Base-by-base conservation (phyloP, 2,797 vertebrate species). In the Rachycentron canadum region DNA sequence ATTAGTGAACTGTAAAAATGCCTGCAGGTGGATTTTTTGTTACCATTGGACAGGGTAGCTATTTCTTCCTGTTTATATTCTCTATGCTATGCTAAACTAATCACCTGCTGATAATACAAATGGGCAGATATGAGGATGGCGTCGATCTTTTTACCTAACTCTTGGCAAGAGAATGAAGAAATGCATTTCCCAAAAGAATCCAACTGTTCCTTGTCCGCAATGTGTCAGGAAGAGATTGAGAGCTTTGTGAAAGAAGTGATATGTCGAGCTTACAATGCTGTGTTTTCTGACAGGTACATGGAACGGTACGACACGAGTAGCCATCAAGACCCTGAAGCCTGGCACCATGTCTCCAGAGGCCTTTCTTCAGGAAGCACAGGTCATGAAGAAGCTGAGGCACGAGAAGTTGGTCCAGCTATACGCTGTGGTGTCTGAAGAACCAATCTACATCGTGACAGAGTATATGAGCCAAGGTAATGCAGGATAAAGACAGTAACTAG, bases 291-390 rank as follows among this genome's bases (percentile, higher is more conserved):
- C 89, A 99, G 98, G 98, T 23, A 99, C 96, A 2, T 99, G 98
- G 98, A 99, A 99, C 0, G 97, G 97, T 63, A 98, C 97, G 16
- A 99, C 98, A 2, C 95, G 95, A 21, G 98, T 99, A 65, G 98
- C 98, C 5, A 98, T 99, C 82, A 99, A 99, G 93, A 99, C 98
- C 0, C 93, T 99, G 80, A 99, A 98, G 80, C 97, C 97, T 0
- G 97, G 97, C 79, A 99, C 98, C 41, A 99, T 99, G 98, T 99
- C 98, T 45, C 97, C 98, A 0, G 97, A 99, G 83, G 98, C 98
- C 34, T 99, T 99, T 85, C 95, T 99, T 73, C 97, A 99, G 91
- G 98, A 99, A 89, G 98, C 98, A 1, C 98, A 99, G 91, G 97
- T 99, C 78, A 99, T 99, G 98, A 99, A 99, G 94, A 99, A 98